phyloP scores from a whole-genome alignment of 2,888 invertebrate genomes.

The Onchidella celtica region DNA sequence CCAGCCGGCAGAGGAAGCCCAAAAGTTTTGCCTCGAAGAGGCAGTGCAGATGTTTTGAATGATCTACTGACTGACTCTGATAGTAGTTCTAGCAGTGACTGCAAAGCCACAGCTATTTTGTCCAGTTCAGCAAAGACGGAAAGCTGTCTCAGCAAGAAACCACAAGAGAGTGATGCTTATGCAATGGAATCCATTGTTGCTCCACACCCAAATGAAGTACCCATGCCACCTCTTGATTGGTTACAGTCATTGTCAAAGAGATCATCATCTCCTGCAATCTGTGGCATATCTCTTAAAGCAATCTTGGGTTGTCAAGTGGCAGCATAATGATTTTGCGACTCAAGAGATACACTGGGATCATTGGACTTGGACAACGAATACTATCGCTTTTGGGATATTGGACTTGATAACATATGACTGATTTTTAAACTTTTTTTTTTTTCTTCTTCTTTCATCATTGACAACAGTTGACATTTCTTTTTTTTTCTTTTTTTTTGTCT shows the following conservation, averaged over 20 bases:
- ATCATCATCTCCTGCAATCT: constrained; percentile 2
- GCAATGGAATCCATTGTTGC: constrained; percentile 38
- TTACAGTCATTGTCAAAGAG: constrained; percentile 24
- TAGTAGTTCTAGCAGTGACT: background rate
- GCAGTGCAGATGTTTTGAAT: background rate
- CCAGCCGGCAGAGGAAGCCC: constrained; percentile 21
- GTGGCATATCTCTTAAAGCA: constrained; percentile 28
- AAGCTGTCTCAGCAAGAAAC: constrained; percentile 17
- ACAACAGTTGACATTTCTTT: background rate
- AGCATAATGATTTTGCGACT: constrained; percentile 1
- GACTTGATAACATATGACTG: too few species aligned
- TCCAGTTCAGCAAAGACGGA: constrained; percentile 44
- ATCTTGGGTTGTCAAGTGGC: constrained; percentile 32
- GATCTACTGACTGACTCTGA: background rate
- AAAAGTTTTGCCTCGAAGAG: constrained; percentile 17
- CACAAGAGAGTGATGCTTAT: constrained; percentile 36
- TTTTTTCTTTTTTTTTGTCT: background rate
- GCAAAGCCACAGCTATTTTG: background rate
- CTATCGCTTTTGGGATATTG: constrained; percentile 35
- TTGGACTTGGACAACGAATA: constrained; percentile 40
- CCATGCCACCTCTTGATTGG: constrained; percentile 44
- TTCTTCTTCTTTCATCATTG: background rate
- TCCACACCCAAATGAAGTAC: constrained; percentile 37
- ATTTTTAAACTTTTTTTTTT: too few species aligned
- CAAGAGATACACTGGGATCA: background rate